Conservation (phyloP, 2,888 invertebrate species). For the Spisula solida region DNA sequence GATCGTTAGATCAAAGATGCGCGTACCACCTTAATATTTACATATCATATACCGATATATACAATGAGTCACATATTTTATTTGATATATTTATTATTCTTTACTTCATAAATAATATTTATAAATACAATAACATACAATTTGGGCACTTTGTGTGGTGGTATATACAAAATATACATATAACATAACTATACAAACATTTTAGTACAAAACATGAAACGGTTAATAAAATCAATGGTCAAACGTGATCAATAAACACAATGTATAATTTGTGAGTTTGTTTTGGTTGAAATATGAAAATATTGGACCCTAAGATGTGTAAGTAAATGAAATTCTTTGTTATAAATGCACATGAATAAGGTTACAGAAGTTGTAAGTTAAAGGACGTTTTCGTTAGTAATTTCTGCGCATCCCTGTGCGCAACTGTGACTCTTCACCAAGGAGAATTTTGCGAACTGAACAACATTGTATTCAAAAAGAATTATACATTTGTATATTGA, state of each 20-base stretch:
- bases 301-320: not conserved
- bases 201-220: not conserved
- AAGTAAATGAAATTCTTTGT: not conserved
- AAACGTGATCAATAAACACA: not conserved
- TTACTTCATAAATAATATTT: slow-evolving; percentile 14
- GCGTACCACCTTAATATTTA: no score
- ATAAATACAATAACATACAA: slow-evolving; percentile 17
- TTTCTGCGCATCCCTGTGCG: no score
- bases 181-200: not conserved
- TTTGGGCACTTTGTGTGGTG: not conserved
- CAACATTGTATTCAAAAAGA: no score
- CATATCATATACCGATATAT: not conserved
- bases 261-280: not conserved
- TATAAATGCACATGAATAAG: no score
- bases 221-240: not conserved
- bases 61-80: not conserved
- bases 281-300: not conserved
- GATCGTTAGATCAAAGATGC: no score
- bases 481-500: no score
- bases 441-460: no score
- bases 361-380: no score
- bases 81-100: not conserved
- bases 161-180: not conserved
- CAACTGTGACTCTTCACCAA: no score
- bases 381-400: no score